Evolutionary conservation across 2,113 vertebrate genomes (phyloP).

Genomic region (Caranx melampygus): DNA sequence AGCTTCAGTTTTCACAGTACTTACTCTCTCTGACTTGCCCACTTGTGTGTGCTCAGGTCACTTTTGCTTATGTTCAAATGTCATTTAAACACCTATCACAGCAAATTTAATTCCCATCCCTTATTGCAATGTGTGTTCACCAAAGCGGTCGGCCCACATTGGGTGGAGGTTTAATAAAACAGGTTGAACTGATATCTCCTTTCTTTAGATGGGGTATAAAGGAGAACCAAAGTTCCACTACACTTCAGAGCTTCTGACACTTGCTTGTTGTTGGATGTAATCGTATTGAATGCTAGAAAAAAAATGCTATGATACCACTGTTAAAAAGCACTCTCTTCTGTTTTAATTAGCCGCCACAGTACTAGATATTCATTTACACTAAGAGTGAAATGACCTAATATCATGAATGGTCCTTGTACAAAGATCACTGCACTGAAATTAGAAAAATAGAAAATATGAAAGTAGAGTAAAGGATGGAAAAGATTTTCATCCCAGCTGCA

Average conservation of each 20-base stretch:
- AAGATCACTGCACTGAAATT: background rate
- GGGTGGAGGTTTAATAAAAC: background rate
- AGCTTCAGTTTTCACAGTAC: conserved; percentile 7
- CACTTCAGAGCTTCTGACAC: background rate
- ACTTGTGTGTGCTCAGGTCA: conserved; percentile 41
- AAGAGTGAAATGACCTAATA: background rate
- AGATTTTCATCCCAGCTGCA: background rate
- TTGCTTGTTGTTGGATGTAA: background rate
- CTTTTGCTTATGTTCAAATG: conserved; percentile 12
- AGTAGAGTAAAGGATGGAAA: background rate
- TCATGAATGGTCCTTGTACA: background rate
- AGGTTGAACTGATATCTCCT: background rate
- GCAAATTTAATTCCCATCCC: background rate
- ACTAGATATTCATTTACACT: background rate
- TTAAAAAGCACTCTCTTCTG: background rate
- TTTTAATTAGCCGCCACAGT: background rate
- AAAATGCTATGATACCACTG: background rate
- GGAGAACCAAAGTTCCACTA: background rate
- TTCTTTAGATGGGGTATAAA: background rate
- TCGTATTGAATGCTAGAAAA: background rate
- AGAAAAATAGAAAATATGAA: background rate
- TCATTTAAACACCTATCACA: background rate
- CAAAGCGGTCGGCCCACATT: background rate
- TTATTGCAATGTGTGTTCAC: conserved; percentile 6
- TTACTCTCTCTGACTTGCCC: conserved; percentile 10